phyloP scores from a whole-genome alignment of 2,797 vertebrate genomes.

The Decapterus maruadsi region DNA sequence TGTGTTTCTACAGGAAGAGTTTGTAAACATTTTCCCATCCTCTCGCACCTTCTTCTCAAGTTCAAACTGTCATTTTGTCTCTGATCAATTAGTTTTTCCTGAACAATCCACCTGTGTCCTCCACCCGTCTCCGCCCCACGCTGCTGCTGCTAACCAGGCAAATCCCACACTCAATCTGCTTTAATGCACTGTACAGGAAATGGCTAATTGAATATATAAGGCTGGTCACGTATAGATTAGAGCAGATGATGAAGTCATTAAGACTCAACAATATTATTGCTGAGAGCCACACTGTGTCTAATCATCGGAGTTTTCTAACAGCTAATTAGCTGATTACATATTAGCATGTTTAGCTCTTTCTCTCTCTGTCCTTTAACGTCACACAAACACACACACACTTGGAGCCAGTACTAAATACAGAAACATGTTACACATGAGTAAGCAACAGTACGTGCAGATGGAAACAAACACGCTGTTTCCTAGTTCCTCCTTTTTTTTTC shows the following conservation, averaged over 20 bases:
- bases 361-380: background rate
- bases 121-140: background rate
- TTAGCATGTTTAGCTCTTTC: constrained; percentile 41
- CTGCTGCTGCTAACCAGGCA: background rate
- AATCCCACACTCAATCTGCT: constrained; percentile 13
- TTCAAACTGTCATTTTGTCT: constrained; percentile 3
- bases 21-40: background rate
- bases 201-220: constrained; percentile 21
- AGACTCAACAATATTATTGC: constrained; percentile 55
- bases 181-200: background rate
- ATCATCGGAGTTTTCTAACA: constrained; percentile 54
- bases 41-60: background rate
- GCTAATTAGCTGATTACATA: constrained; percentile 64
- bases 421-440: constrained; percentile 33
- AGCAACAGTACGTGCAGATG: constrained; percentile 12
- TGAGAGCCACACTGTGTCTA: constrained; percentile 46
- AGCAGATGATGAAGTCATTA: constrained; percentile 57
- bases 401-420: background rate
- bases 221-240: constrained; percentile 39
- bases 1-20: constrained; percentile 7
- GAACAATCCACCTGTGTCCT: constrained; percentile 1
- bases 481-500: constrained; percentile 24
- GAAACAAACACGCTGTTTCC: constrained; percentile 28
- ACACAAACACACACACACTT: background rate
- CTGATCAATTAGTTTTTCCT: constrained; percentile 1